A percentile compares a stretch with the other conserved stretches of the same genome.
phyloP scores from a whole-genome alignment of 2,797 vertebrate genomes.

The Cirrhinus molitorella region DNA sequence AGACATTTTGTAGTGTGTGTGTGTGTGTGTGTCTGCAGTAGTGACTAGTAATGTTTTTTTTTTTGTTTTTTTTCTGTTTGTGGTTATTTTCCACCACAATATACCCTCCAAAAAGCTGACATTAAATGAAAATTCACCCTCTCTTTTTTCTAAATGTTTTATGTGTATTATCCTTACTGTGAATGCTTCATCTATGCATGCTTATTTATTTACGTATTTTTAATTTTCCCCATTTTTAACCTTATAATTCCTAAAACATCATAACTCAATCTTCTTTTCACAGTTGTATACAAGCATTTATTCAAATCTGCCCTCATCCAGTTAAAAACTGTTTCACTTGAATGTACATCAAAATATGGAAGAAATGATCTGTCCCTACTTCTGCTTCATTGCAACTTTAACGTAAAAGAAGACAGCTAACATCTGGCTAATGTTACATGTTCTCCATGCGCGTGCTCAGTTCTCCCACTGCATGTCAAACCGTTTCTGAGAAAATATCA shows the following conservation, averaged over 20 bases:
- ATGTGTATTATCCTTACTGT: not conserved
- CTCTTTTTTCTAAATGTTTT: constrained; percentile 16
- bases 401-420: constrained; percentile 55
- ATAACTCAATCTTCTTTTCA: too few relatives aligned
- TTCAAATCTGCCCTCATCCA: not conserved
- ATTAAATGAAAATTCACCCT: too few relatives aligned
- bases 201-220: not conserved
- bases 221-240: too few relatives aligned
- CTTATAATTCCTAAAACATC: not conserved
- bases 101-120: constrained; percentile 22
- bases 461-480: not conserved
- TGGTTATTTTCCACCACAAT: constrained; percentile 58
- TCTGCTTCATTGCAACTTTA: not conserved
- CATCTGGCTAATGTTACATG: constrained; percentile 64
- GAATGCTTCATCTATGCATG: not conserved
- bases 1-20: constrained; percentile 37
- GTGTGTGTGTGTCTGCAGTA: constrained; percentile 49
- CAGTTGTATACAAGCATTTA: not conserved
- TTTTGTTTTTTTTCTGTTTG: too few relatives aligned
- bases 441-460: not conserved
- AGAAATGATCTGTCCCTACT: not conserved
- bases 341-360: not conserved
- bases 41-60: too few relatives aligned
- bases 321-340: not conserved
- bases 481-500: not conserved